Base-by-base conservation (phyloP, 2,888 invertebrate species). In the Tanypteryx hageni region DNA sequence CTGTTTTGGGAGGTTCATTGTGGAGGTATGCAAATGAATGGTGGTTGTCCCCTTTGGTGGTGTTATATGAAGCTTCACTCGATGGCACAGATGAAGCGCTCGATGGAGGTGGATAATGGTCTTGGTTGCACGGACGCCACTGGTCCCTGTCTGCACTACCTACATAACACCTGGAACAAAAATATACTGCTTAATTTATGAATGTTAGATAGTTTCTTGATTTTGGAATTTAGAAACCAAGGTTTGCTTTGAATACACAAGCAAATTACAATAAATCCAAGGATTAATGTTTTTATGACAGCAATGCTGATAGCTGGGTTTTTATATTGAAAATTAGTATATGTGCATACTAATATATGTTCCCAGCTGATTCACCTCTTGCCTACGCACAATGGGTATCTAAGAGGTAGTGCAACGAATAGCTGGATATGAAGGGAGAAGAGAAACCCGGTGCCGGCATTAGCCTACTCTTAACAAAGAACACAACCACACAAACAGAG, bases 51-150 rank as follows among this genome's bases (percentile, higher is more conserved):
- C 64, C 89, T 44, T 64, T 89, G 44, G 89, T 89, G 2, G 5
- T 44, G 64, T 89, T 89, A 44, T 44, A 16, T 56, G n/a, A 10
- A 57, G 44, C 56, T 16, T 44, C 44, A 0, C 56, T n/a, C 9
- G 83, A 83, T 83, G 57, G 44, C 16, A 83, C n/a, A 18, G 83
- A 83, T 83, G 56, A 83, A 4, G 83, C 18, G 64, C 61, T 18
- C 13, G 31, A 94, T 94, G 84, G 94, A 94, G 97, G 96, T 0
- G 98, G 98, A 93, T 96, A 97, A 94, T 98, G 98, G 84, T 97
- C 97, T 94, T 98, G 98, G 94, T 97, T 98, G 95, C 98, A 98
- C 11, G 98, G 98, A 13, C 98, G 96, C 98, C 98, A 98, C 94
- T 98, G 98, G 92, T 98, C 97, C 14, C 93, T 93, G n/a, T 96